phyloP scores from a whole-genome alignment of 1,140 invertebrate genomes.

The Contarinia nasturtii region DNA sequence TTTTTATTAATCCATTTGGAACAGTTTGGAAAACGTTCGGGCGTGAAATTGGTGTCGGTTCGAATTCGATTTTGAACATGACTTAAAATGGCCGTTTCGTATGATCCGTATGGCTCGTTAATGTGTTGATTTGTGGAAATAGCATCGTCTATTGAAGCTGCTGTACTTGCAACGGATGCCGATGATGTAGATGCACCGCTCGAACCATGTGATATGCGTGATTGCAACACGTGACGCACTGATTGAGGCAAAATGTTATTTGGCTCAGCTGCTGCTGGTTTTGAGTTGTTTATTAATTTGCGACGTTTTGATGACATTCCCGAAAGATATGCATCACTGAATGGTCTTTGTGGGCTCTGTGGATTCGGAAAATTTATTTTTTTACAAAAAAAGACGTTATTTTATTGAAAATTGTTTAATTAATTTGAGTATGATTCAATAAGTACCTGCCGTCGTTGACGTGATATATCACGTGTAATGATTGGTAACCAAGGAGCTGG shows the following conservation, averaged over 20 bases:
- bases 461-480: conserved; percentile 48
- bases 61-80: conserved; percentile 16
- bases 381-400: too few relatives aligned
- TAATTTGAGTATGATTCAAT: too few relatives aligned
- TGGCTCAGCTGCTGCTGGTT: conserved; percentile 23
- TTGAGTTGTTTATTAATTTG: conserved; percentile 37
- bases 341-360: conserved; percentile 26
- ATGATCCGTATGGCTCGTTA: conserved; percentile 10
- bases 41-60: conserved; percentile 16
- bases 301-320: conserved; percentile 63
- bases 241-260: conserved; percentile 23
- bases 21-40: conserved; percentile 21
- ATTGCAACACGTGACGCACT: conserved; percentile 29
- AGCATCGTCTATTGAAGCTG: not conserved
- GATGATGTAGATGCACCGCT: conserved; percentile 13
- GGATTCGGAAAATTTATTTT: conserved; percentile 6
- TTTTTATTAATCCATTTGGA: conserved; percentile 12
- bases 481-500: conserved; percentile 60
- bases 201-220: conserved; percentile 21
- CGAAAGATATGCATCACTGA: conserved; percentile 67
- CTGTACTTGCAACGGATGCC: conserved; percentile 10
- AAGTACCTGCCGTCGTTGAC: conserved; percentile 32
- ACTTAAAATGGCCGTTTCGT: conserved; percentile 14
- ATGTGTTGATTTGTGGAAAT: not conserved
- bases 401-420: too few relatives aligned